phyloP scores from a whole-genome alignment of 92 coral and sea anemone genomes.

The Palythoa grandis region DNA sequence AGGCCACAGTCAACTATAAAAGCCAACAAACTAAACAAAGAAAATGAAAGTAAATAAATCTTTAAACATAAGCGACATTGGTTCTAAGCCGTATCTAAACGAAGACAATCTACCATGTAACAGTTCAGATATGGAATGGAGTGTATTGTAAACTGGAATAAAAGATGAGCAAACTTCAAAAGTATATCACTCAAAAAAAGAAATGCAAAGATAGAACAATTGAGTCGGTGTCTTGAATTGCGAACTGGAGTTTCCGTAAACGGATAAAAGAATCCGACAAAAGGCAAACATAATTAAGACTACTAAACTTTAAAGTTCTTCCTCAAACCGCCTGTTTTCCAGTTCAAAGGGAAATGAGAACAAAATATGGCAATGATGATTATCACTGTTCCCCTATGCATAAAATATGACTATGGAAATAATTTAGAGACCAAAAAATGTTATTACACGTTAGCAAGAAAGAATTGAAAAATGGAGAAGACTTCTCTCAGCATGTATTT shows the following conservation, averaged over 20 bases:
- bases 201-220: background rate
- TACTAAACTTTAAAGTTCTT: background rate
- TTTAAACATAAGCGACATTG: slow-evolving; percentile 17
- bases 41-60: slow-evolving; percentile 24
- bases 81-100: slow-evolving; percentile 36
- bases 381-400: background rate
- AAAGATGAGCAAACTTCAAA: background rate
- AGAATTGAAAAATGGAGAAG: background rate
- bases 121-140: slow-evolving; percentile 9
- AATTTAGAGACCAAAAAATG: no score
- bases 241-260: background rate
- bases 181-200: background rate
- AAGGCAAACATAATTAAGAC: slow-evolving; percentile 21
- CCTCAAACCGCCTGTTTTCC: background rate
- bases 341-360: background rate
- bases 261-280: slow-evolving; percentile 32
- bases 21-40: slow-evolving; percentile 39
- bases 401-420: background rate
- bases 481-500: background rate
- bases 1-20: slow-evolving; percentile 22
- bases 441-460: background rate
- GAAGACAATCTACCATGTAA: slow-evolving; percentile 39
- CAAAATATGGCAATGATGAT: background rate
- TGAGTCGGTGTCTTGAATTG: background rate
- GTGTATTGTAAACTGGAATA: slow-evolving; percentile 15